Evolutionary conservation across 37 sponge, comb jelly and placozoan species (phyloP), one percentile per base, ranked within the genome.

Genomic region (Lycopodina hypogea): DNA sequence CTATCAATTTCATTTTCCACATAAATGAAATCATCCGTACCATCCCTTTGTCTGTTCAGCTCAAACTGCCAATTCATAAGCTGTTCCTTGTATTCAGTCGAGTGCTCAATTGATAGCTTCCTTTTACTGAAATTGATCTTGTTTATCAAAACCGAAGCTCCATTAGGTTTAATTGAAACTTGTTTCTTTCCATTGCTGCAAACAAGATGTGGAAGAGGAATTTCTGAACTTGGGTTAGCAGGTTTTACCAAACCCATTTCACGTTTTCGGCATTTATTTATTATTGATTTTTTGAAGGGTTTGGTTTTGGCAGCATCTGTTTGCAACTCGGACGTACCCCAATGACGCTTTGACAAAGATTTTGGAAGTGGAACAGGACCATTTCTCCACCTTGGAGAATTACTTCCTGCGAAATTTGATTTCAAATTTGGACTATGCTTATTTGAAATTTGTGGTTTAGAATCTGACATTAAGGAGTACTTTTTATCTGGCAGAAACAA

Each of bases 1-100:
- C 58, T 57, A 37, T 88, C 89, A 33, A 74, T 42, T 0, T 21
- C 36, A 74, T 88, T 88, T 63, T 88, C 89, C 0, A 88, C 80
- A 35, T 45, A 61, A n/a, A 92, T 77, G 26, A 56, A 23, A 1
- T 84, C 81, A 22, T 84, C 92, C n/a, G 64, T 83, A 11, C 80
- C 84, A 29, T 59, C 36, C 23, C 80, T 22, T 33, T 78, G 69
- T 11, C 57, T 55, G 61, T 90, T 86, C 34, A 90, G 36, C 53
- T 50, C 23, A 28, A 41, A 56, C 51, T 85, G 77, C 83, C 81
- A 90, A 19, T 79, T 76, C 9, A 56, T 11, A 1, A 89, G 64
- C 18, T 35, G 59, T 0, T 74, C 62, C 28, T 69, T 67, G 71
- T 71, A 71, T 51, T 2, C 66, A 65, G 8, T 12, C 9, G 18